Evolutionary conservation across 2,113 vertebrate species (phyloP).

Genomic region (Polypterus bichir): DNA sequence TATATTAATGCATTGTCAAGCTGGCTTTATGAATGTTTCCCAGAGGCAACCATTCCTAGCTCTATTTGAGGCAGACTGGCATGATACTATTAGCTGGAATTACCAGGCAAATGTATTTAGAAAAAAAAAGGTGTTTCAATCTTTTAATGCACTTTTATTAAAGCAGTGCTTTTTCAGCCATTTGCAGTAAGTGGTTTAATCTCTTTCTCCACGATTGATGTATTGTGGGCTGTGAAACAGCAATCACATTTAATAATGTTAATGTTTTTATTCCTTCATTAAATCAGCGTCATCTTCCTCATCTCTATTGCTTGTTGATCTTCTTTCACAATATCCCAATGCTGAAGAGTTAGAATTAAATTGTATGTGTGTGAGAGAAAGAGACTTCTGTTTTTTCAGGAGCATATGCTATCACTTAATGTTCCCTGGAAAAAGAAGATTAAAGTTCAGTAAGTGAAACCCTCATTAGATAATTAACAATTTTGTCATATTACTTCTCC

Average conservation of each 20-base stretch:
- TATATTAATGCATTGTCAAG: slow-evolving; percentile 21
- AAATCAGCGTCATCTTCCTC: slow-evolving; percentile 6
- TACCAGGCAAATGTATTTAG: slow-evolving; percentile 15
- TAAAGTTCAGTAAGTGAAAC: not conserved
- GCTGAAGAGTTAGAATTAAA: not conserved
- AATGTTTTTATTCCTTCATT: slow-evolving; percentile 27
- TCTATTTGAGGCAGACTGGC: slow-evolving; percentile 8
- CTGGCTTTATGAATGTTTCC: not conserved
- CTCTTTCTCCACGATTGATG: slow-evolving; percentile 19
- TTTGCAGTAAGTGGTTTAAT: slow-evolving; percentile 25
- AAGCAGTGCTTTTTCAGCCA: slow-evolving; percentile 12
- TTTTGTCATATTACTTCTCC: not conserved
- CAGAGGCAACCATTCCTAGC: slow-evolving; percentile 12
- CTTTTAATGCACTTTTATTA: slow-evolving; percentile 20
- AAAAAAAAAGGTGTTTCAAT: slow-evolving; percentile 16
- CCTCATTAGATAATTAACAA: not conserved
- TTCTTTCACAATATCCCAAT: not conserved
- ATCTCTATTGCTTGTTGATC: not conserved
- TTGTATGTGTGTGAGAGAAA: not conserved
- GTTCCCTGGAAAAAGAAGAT: not conserved
- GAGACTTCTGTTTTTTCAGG: not conserved
- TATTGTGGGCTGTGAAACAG: slow-evolving; percentile 23
- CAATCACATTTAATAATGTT: slow-evolving; percentile 25
- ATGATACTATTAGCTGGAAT: slow-evolving; percentile 2
- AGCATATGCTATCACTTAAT: not conserved